phyloP scores from a whole-genome alignment of 2,113 vertebrate genomes.

The Chitala chitala region DNA sequence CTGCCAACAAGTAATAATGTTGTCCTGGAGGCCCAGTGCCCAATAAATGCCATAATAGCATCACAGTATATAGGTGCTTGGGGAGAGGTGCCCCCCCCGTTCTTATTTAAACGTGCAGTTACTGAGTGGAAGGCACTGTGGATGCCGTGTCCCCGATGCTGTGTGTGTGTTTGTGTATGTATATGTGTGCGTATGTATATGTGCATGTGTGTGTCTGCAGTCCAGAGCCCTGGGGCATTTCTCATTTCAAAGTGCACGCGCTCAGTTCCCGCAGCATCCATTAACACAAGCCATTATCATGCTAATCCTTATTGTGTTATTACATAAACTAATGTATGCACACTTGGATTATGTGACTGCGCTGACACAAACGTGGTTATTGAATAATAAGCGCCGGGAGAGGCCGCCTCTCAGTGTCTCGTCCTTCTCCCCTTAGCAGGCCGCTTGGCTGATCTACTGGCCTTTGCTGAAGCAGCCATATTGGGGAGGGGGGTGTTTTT shows the following conservation, averaged over 20 bases:
- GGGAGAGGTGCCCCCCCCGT: conserved; percentile 45
- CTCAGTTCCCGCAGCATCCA: conserved; percentile 97
- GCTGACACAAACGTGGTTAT: conserved; percentile 77
- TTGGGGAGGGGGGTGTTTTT: neutral
- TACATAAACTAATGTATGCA: conserved; percentile 99
- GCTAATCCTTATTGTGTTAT: conserved; percentile 99
- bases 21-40: conserved; percentile 56
- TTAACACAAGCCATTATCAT: conserved; percentile 99
- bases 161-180: no score
- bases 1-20: conserved; percentile 62
- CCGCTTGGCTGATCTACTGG: neutral
- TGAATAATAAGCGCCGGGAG: conserved; percentile 74
- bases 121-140: conserved; percentile 59
- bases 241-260: conserved; percentile 97
- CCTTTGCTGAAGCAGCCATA: no score
- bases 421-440: conserved; percentile 25
- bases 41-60: conserved; percentile 60
- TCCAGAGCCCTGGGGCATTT: conserved; percentile 84
- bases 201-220: conserved; percentile 72
- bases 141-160: conserved; percentile 74
- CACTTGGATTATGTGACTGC: conserved; percentile 84
- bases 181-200: no score
- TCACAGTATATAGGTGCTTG: conserved; percentile 57
- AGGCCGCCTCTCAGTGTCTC: conserved; percentile 17
- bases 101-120: conserved; percentile 68